Base-by-base conservation (phyloP, 1,140 invertebrate species). In the Drosophila bipectinata region DNA sequence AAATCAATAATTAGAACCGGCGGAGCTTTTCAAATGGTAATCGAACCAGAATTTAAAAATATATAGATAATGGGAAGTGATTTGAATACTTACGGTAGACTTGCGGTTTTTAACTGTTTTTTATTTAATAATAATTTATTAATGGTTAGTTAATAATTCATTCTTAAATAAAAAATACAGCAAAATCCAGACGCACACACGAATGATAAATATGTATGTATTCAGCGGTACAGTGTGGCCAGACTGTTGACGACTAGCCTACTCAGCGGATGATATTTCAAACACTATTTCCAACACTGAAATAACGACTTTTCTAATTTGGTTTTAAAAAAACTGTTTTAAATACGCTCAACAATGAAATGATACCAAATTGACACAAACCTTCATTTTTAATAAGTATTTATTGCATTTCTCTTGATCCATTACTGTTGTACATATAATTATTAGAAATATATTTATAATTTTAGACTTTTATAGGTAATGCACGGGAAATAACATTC, bases 121-220 rank as follows among this genome's bases (percentile, higher is more conserved):
- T 91, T 91, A 91, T 91, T 90, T 88, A 91, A 91, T 88, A 91
- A 90, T 91, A 91, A 91, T 91, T 91, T 90, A 91, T 87, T 88
- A 89, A 88, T 69, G 60, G 53, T 53, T 68, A 58, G 81, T 89
- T 88, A 89, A 88, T 88, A 89, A 91, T 91, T 91, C 84, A 91
- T 91, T 87, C 81, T 91, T 91, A 91, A 91, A 91, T 91, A 91
- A 91, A 91, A 91, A 91, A 90, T 88, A 73, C 90, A 91, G 90
- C 85, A 91, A 91, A 91, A 89, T 90, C 85, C 68, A 73, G 72
- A 80, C 83, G 76, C 67, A 84, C 72, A 74, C 79, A 82, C 83
- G 68, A 71, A 56, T 52, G 52, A 62, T 66, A 48, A 57, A 56
- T 77, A 77, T 68, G 61, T 77, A 77, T 84, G 48, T 72, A 68